A percentile compares a stretch with the other conserved stretches of the same genome.
phyloP scores from a whole-genome alignment of 2,797 vertebrate species.

The Thaleichthys pacificus region DNA sequence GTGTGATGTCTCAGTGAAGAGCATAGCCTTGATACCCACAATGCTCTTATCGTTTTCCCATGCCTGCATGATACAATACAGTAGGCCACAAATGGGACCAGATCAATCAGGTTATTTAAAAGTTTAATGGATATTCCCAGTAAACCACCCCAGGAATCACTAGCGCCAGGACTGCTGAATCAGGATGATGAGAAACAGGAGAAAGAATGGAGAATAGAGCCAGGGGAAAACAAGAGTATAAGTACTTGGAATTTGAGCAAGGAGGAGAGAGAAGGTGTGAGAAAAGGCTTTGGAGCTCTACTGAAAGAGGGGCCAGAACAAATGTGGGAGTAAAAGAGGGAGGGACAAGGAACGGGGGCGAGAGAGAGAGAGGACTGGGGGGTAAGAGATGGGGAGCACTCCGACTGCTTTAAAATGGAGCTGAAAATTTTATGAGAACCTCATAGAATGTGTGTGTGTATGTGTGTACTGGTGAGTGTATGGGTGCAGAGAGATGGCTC shows the following conservation, averaged over 20 bases:
- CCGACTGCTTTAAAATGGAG: constrained; percentile 65
- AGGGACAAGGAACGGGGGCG: constrained; percentile 26
- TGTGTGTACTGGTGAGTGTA: background rate
- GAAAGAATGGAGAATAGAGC: background rate
- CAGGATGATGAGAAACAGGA: constrained; percentile 2
- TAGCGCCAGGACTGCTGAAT: constrained; percentile 17
- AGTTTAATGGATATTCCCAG: constrained; percentile 18
- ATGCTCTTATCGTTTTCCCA: background rate
- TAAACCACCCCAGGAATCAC: constrained; percentile 12
- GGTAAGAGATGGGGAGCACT: constrained; percentile 28
- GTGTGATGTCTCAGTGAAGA: constrained; percentile 27
- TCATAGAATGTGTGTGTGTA: constrained; percentile 48
- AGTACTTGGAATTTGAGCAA: background rate
- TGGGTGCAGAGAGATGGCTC: constrained; percentile 51
- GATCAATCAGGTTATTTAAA: constrained; percentile 12
- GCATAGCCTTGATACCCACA: constrained; percentile 8
- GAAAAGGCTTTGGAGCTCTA: background rate
- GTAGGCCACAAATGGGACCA: background rate
- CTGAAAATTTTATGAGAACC: constrained; percentile 71
- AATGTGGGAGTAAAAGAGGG: background rate
- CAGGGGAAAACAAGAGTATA: background rate
- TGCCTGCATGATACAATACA: background rate
- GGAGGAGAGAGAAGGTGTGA: constrained; percentile 4
- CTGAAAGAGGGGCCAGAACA: too few relatives aligned
- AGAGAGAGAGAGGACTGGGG: constrained; percentile 27